These are phyloP conservation scores for Platanista minor DNA, from an alignment of 2,113 vertebrate species.

Conservation along the genomic window DNA sequence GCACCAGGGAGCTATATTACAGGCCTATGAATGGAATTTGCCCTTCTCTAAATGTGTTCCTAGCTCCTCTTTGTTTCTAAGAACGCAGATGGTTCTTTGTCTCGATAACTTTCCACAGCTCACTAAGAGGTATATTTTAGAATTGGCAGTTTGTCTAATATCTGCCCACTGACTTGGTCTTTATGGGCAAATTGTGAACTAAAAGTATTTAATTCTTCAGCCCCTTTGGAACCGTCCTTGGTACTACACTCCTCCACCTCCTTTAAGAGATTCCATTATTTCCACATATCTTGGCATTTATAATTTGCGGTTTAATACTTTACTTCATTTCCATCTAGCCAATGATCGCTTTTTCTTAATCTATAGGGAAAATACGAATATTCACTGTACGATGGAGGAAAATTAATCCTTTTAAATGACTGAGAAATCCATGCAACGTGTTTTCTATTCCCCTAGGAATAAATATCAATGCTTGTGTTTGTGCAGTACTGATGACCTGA, in stretches of 20 bases:
- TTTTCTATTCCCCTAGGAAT: conserved; percentile 30
- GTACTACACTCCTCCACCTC: background rate
- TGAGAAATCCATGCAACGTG: conserved; percentile 30
- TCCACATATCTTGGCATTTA: background rate
- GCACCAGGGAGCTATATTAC: background rate
- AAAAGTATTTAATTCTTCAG: background rate
- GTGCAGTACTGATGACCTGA: background rate
- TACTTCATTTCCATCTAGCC: background rate
- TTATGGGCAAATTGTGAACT: background rate
- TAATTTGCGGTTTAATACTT: background rate
- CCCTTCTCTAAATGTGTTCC: background rate
- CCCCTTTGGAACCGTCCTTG: background rate
- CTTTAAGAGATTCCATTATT: background rate
- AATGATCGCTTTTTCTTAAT: conserved; percentile 26
- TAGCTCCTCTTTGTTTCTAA: background rate
- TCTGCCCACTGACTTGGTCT: background rate
- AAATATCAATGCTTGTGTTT: background rate
- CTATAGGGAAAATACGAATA: background rate
- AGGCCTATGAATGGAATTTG: background rate
- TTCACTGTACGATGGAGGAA: conserved; percentile 11
- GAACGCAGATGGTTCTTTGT: background rate
- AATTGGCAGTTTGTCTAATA: background rate
- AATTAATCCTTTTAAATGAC: conserved; percentile 44
- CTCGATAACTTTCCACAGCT: background rate
- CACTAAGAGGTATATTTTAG: background rate